These are phyloP conservation scores for Drosophila sp. DNA, from an alignment of 1,140 invertebrate genomes.

Conservation along the genomic window DNA sequence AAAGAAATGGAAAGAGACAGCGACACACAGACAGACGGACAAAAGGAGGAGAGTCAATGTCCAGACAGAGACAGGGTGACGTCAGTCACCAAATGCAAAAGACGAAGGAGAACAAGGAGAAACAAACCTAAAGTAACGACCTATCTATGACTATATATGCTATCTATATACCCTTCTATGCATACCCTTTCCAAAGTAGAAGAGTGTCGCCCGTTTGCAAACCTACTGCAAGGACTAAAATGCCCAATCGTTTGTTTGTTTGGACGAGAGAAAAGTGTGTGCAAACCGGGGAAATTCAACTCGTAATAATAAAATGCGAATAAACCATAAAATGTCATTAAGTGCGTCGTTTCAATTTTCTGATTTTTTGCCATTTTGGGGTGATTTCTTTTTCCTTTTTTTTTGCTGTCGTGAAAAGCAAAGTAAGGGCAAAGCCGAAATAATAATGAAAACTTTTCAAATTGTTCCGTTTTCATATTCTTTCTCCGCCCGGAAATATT, in stretches of 20 bases:
- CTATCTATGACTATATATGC: neutral
- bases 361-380: conserved; percentile 50
- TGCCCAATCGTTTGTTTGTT: neutral
- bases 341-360: conserved; percentile 78
- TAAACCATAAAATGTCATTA: conserved; percentile 78
- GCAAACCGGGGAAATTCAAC: conserved; percentile 40
- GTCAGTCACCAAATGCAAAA: conserved; percentile 3
- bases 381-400: conserved; percentile 39
- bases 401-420: conserved; percentile 2
- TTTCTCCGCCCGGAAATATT: neutral
- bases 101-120: neutral
- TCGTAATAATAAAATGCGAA: conserved; percentile 70
- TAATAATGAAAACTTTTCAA: conserved; percentile 5
- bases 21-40: conserved; percentile 10
- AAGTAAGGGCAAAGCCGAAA: conserved; percentile 22
- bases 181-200: neutral
- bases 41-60: conserved; percentile 26
- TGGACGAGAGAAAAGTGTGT: neutral
- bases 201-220: too few relatives aligned
- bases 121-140: neutral
- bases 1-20: conserved; percentile 12
- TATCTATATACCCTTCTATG: too few relatives aligned
- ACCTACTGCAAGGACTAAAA: too few relatives aligned
- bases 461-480: neutral
- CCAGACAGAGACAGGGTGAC: neutral